Evolutionary conservation across 2,797 vertebrate species (phyloP), one percentile per base, ranked within the genome.

Genomic region (Gymnothorax javanicus): DNA sequence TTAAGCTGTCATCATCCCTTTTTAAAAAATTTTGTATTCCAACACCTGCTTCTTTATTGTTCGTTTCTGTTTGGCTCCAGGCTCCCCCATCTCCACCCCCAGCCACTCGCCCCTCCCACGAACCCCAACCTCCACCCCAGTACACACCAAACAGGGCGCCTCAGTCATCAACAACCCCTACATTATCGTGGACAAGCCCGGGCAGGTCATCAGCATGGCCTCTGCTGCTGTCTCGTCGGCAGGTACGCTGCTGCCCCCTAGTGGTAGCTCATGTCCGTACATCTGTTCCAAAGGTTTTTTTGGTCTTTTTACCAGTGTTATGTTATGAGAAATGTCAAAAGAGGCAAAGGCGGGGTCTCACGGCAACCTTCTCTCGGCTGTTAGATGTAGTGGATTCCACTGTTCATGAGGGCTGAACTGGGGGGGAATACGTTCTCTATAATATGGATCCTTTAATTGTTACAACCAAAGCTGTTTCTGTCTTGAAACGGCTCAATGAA

Each of bases 41-140:
- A 73, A 13, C 33, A 62, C 1, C 17, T 13, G 0, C 8, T 52
- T 73, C 13, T 62, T 75, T 77, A 60, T 71, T 33, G 91, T 90
- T 94, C 2, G 89, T 90, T 88, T 91, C 91, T 92, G 89, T 92
- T 89, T 89, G 91, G 91, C 77, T 87, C n/a, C 95, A 99, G 98
- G 98, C 88, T 99, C 98, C 90, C 98, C 98, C 88, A 98, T 99
- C 94, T 99, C 98, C 90, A 99, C 98, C 83, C 98, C 98, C 85
- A 98, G 98, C 93, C 98, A 98, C 91, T 99, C 97, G 93, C 98
- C 98, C 2, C 95, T 99, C 90, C 95, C 95, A 71, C 96, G 97
- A 89, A 98, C 97, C 33, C 97, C 97, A 89, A 95, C 94, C 86
- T 97, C 97, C 90, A 98, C 97, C 86, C 97, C 98, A 59, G 96